Evolutionary conservation across 2,888 invertebrate species (phyloP), one percentile per base, ranked within the genome.

Genomic region (Autographa pulchrina): DNA sequence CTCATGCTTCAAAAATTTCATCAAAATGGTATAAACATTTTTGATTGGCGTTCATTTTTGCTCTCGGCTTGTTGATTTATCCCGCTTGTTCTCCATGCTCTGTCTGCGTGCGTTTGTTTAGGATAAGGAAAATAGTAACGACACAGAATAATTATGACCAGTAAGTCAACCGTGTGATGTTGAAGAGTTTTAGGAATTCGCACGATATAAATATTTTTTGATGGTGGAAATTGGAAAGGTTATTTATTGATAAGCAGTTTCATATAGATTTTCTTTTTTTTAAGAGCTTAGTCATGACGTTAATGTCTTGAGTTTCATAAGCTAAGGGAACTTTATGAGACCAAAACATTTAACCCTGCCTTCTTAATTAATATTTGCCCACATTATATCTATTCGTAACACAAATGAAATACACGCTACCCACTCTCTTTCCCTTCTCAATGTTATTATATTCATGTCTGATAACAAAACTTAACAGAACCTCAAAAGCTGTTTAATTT

Each of bases 71-170:
- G 74, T 80, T 82, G 75, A 73, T 77, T 80, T 77, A 77, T 74
- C 65, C 77, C 68, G 71, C 82, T 80, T 75, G 54, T 67, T 58
- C 65, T 70, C 71, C 74, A 59, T 71, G 70, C 38, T 77, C 64
- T 65, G 18, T 74, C 69, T 68, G 60, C 65, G 72, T 61, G n/a
- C 62, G 74, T 81, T 84, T 81, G 59, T 77, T 85, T 85, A 85
- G 83, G 85, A 83, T 77, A 73, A 83, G 76, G 74, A 76, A 81
- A 83, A 79, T 82, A 82, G 70, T 73, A 62, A 74, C 69, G 64
- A 7, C 70, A 60, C 35, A 69, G 65, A 64, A 54, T 68, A 13
- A 59, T 62, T 61, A 67, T 48, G 6, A 58, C 14, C 62, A 71
- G 74, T 62, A 25, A n/a, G 11, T 11, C 56, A 60, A 69, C n/a